Percentiles rank a stretch among this genome's conserved stretches.
These are phyloP conservation scores for Trichogramma dendrolimi DNA, from an alignment of 2,888 invertebrate species.

Conservation along the genomic window DNA sequence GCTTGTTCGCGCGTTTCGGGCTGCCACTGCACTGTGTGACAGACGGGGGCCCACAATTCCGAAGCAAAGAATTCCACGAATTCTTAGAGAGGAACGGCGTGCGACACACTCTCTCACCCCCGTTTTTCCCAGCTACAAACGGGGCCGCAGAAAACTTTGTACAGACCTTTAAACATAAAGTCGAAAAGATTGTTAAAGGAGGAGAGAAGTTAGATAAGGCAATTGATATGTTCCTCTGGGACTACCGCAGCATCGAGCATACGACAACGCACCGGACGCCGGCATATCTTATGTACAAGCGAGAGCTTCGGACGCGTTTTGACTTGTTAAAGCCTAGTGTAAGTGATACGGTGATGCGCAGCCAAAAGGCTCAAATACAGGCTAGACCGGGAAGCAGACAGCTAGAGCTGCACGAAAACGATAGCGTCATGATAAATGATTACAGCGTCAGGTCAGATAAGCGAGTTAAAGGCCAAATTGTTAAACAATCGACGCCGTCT, in stretches of 20 bases:
- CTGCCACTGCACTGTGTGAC: conserved; percentile 27
- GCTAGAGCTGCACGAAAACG: conserved; percentile 4
- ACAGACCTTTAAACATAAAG: conserved; percentile 11
- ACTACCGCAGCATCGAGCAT: conserved; percentile 15
- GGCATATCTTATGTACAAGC: background rate
- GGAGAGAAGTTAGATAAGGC: background rate
- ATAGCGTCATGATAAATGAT: conserved; percentile 7
- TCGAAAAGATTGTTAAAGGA: background rate
- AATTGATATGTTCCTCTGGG: conserved; percentile 11
- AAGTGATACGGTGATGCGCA: conserved; percentile 11
- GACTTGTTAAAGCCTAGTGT: conserved; percentile 10
- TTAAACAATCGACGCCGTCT: conserved; percentile 6
- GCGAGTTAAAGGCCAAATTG: conserved; percentile 8
- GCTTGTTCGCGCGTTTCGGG: conserved; percentile 26
- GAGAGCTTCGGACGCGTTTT: conserved; percentile 14
- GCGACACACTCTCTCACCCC: conserved; percentile 22
- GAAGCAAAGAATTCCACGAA: conserved; percentile 15
- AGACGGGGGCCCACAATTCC: conserved; percentile 29
- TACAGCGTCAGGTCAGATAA: background rate
- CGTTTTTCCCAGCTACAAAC: conserved; percentile 8
- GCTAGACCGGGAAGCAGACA: background rate
- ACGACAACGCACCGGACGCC: conserved; percentile 9
- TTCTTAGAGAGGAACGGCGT: conserved; percentile 26
- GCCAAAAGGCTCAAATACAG: conserved; percentile 17
- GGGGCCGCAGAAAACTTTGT: conserved; percentile 24